Evolutionary conservation across 1,140 invertebrate species (phyloP), one percentile per base, ranked within the genome.

Genomic region (Halesus radiatus): DNA sequence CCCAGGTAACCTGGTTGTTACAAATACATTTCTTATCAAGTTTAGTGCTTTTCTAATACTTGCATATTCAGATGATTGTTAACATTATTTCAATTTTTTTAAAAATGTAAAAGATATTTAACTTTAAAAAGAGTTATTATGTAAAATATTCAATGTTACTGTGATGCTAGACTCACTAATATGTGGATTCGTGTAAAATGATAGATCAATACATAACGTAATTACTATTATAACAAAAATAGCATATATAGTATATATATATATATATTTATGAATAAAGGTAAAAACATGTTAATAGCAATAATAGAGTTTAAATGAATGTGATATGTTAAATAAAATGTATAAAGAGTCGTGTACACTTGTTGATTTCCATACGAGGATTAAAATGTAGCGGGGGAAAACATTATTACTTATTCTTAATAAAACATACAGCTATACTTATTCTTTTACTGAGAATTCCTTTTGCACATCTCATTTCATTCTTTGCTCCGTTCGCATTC

Each of bases 131-230:
- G 26, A 45, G 37, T 45, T 13, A 45, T 45, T 45, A 45, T 72
- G 68, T 72, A 53, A 52, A 52, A 72, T 72, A 72, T 72, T 72
- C 3, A 72, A 72, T 72, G 68, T 72, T 72, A 72, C 68, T 72
- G 68, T 72, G 68, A 72, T 72, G 68, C 22, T 72, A 72, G 45
- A 37, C 68, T 52, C 68, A 72, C 68, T 72, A 72, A 22, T 66
- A 29, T 68, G 64, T 68, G 64, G 18, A 18, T 37, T 37, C n/a
- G 15, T 68, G 15, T 52, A 72, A 45, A 16, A 50, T 72, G 5
- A 53, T 72, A 52, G 6, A n/a, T 32, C 3, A 32, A 66, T 23
- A 23, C 58, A 60, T 13, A n/a, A 66, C 62, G 62, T 66, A n/a
- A 66, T 56, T 56, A 56, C 7, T 56, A 45, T 45, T 1, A 45